A percentile compares a stretch with the other conserved stretches of the same genome.
Evolutionary conservation across 92 coral and sea anemone species (phyloP).

Genomic region (Actinernus sp.): DNA sequence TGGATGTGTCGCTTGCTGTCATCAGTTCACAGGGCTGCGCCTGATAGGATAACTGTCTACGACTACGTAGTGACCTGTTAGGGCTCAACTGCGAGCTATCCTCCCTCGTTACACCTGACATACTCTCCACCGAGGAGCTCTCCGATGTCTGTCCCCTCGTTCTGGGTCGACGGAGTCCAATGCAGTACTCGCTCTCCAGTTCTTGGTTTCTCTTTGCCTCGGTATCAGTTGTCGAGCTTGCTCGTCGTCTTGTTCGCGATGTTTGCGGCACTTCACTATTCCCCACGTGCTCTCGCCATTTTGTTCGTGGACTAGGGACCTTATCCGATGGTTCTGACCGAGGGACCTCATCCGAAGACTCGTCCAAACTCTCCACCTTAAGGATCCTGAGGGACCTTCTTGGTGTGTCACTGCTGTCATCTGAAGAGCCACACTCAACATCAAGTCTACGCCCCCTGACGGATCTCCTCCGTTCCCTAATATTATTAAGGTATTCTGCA

Average conservation of each 20-base stretch:
- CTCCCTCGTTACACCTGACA: neutral
- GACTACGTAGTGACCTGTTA: slow-evolving; percentile 17
- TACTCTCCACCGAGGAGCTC: slow-evolving; percentile 17
- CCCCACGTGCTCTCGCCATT: slow-evolving; percentile 63
- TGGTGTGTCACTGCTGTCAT: slow-evolving; percentile 9
- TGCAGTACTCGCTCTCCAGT: neutral
- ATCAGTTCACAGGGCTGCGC: no score
- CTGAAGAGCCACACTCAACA: neutral
- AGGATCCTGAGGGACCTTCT: slow-evolving; percentile 6
- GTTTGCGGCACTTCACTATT: slow-evolving; percentile 14
- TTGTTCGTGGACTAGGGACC: slow-evolving; percentile 57
- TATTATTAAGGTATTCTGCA: neutral
- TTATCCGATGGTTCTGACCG: neutral
- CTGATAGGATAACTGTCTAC: neutral
- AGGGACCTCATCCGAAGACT: slow-evolving; percentile 2
- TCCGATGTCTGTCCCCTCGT: slow-evolving; percentile 38
- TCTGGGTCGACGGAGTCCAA: slow-evolving; percentile 17
- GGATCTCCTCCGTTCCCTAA: neutral
- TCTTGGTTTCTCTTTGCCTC: neutral
- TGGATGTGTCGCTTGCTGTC: no score
- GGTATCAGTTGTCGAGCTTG: neutral
- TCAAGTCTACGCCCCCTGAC: neutral
- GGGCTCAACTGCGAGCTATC: slow-evolving; percentile 6
- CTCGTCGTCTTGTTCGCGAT: neutral
- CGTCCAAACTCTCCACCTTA: neutral